Base-by-base conservation (phyloP, 35 echinoderm and acorn worm genomes). In the Diadema setosum region DNA sequence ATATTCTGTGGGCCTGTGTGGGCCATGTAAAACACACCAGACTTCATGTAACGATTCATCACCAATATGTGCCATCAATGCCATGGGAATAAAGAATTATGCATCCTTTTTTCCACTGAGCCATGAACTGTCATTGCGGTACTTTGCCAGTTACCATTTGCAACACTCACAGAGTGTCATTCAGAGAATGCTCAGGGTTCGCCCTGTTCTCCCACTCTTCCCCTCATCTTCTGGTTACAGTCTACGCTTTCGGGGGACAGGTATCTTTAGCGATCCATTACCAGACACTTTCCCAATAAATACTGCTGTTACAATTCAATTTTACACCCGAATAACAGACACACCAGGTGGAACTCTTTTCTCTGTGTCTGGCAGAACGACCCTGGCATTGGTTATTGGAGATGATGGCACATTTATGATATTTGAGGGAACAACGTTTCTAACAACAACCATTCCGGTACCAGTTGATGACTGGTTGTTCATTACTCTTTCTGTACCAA, bases 1-100 rank as follows among this genome's bases (percentile, higher is more conserved):
- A 18, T 45, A 49, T 39, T 63, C 55, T n/a, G 14, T 81, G 52
- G 94, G 94, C 17, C 58, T 97, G 29, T 93, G 94, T 86, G 94
- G 94, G 45, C 94, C 94, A 46, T 89, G 90, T 81, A 33, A 80
- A n/a, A 14, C 74, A 50, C 63, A 16, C 36, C 67, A 86, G 23
- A 33, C 49, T 34, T 33, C 67, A 16, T 97, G 94, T 81, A 45
- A 46, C 17, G 82, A 81, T 17, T 67, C 88, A 20, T 81, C 91
- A 37, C 70, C 89, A 26, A 39, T 93, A 16, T 97, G 94, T 42
- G 58, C 57, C 11, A 55, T 97, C 31, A 82, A 86, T 34, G 12
- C 82, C 87, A 45, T 85, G 58, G 94, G 94, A 30, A 70, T 92
- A 27, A 75, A 70, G 48, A 57, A 5, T 0, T 97, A 85, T 90